phyloP scores from a whole-genome alignment of 2,113 vertebrate genomes.

The Myiopsitta monachus region DNA sequence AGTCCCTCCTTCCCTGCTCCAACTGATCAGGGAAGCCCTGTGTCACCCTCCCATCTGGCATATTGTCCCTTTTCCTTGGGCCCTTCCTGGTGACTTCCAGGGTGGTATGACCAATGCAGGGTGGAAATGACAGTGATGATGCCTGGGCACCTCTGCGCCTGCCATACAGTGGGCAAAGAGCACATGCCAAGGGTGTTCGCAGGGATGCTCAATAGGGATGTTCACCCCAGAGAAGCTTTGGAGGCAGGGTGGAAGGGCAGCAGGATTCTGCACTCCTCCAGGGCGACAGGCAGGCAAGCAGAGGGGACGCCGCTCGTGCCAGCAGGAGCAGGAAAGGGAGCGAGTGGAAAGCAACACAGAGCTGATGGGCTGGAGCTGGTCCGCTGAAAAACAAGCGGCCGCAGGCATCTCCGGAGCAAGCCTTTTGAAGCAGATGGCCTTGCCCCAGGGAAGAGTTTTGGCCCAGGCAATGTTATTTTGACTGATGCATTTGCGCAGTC shows the following conservation, averaged over 20 bases:
- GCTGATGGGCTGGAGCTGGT: neutral
- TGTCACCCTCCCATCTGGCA: neutral
- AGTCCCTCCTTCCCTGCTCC: neutral
- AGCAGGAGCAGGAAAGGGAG: neutral
- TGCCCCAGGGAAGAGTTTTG: conserved; percentile 12
- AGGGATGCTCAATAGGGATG: rapidly evolving
- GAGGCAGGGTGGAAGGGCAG: neutral
- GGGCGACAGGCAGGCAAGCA: rapidly evolving
- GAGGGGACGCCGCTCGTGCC: neutral
- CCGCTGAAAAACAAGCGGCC: neutral
- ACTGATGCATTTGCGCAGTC: neutral
- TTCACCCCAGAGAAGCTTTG: rapidly evolving
- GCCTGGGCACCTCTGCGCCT: rapidly evolving
- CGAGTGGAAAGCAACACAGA: neutral
- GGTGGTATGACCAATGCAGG: neutral
- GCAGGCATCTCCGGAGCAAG: neutral
- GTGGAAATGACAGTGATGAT: rapidly evolving
- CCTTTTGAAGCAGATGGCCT: neutral
- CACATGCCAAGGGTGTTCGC: neutral
- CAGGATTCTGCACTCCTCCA: rapidly evolving
- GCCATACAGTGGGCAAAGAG: neutral
- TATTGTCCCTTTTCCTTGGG: neutral
- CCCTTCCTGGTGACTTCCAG: neutral
- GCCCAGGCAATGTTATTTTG: neutral
- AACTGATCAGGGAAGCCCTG: neutral